These are phyloP conservation scores for Cyclina sinensis DNA, from an alignment of 1,140 invertebrate genomes.

Conservation along the genomic window DNA sequence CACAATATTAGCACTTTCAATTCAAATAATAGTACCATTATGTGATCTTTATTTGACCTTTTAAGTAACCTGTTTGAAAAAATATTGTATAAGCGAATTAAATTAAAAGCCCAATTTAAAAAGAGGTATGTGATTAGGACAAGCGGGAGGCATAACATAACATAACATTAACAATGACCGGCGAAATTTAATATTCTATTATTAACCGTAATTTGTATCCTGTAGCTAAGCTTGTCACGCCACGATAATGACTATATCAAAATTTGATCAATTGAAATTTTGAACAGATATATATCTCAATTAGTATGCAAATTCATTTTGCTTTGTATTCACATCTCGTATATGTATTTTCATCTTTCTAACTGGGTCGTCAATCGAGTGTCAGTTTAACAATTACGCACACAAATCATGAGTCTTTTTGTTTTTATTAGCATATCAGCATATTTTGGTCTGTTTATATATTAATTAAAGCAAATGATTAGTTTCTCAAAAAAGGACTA, in stretches of 20 bases:
- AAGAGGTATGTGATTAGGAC: background rate
- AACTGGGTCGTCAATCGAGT: background rate
- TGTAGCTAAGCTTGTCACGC: background rate
- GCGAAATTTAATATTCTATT: slow-evolving; percentile 1
- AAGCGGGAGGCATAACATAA: background rate
- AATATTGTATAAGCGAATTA: background rate
- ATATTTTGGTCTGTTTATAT: too few species aligned
- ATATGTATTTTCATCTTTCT: background rate
- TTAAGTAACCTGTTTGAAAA: background rate
- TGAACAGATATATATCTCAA: background rate
- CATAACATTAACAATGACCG: background rate
- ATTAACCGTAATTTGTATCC: background rate
- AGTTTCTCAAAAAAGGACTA: too few species aligned
- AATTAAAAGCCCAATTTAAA: background rate
- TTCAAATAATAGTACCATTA: background rate
- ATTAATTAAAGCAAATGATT: too few species aligned
- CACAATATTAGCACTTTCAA: too few species aligned
- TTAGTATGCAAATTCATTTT: background rate
- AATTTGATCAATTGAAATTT: background rate
- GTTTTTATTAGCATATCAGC: too few species aligned
- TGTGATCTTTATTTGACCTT: background rate
- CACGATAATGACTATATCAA: background rate
- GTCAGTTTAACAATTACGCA: background rate
- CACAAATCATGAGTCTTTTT: too few species aligned
- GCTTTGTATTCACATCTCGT: background rate